Percentiles rank a stretch among this genome's conserved stretches.
phyloP scores from a whole-genome alignment of 2,113 vertebrate species.

The Heteronetta atricapilla region DNA sequence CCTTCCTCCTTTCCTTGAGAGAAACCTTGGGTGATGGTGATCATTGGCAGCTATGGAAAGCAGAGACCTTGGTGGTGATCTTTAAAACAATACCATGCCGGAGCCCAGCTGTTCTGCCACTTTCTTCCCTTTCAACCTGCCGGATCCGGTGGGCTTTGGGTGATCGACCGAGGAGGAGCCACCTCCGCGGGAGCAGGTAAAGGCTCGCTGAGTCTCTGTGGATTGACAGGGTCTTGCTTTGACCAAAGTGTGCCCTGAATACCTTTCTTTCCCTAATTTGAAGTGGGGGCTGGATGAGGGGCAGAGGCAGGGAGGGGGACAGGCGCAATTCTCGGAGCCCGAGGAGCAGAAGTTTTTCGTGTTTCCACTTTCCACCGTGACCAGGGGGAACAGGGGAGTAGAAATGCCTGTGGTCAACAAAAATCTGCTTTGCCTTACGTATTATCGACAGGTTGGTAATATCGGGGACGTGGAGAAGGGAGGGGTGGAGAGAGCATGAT shows the following conservation, averaged over 20 bases:
- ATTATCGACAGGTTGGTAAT: not conserved
- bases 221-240: not conserved
- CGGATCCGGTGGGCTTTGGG: slow-evolving; percentile 80
- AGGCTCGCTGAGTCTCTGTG: not conserved
- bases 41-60: slow-evolving; percentile 72
- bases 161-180: slow-evolving; percentile 46
- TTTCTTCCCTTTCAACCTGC: slow-evolving; percentile 74
- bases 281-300: not conserved
- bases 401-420: not conserved
- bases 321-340: not conserved
- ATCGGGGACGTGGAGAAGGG: not conserved
- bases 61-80: slow-evolving; percentile 67
- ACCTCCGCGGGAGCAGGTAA: slow-evolving; percentile 67
- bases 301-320: not conserved
- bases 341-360: not conserved
- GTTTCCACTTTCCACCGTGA: not conserved
- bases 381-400: not conserved
- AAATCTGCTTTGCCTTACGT: not conserved
- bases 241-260: not conserved
- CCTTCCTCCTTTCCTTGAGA: slow-evolving; percentile 11
- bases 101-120: slow-evolving; percentile 54
- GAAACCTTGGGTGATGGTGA: slow-evolving; percentile 17
- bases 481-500: not conserved
- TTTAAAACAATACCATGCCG: slow-evolving; percentile 79
- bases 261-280: not conserved